These are phyloP conservation scores for Coranthus polyacanthus DNA, from an alignment of 2,797 vertebrate genomes.

Conservation along the genomic window DNA sequence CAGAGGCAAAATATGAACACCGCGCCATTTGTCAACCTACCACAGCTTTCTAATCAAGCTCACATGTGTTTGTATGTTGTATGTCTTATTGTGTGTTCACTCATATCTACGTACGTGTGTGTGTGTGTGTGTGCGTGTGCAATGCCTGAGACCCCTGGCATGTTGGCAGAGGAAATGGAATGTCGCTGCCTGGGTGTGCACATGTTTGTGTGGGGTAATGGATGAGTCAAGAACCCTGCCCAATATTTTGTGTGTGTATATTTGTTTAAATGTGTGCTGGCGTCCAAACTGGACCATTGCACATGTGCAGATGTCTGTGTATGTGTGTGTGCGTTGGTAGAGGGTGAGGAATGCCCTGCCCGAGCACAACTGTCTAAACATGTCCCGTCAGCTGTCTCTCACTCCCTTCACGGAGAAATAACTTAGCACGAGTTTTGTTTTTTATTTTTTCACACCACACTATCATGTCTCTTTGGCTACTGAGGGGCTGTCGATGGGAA, in stretches of 20 bases:
- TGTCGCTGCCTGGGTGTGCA: slow-evolving; percentile 63
- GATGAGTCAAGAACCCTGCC: slow-evolving; percentile 64
- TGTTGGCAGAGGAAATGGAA: slow-evolving; percentile 77
- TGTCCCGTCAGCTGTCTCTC: slow-evolving; percentile 86
- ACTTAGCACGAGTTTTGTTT: slow-evolving; percentile 77
- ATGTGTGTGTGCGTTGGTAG: slow-evolving; percentile 31
- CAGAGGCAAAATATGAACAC: slow-evolving; percentile 83
- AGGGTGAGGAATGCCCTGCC: slow-evolving; percentile 71
- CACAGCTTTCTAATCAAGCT: slow-evolving; percentile 75
- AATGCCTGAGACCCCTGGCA: slow-evolving; percentile 67
- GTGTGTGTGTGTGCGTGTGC: slow-evolving; percentile 9
- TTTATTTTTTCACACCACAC: slow-evolving; percentile 64
- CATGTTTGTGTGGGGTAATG: slow-evolving; percentile 56
- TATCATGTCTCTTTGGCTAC: slow-evolving; percentile 49
- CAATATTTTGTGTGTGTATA: slow-evolving; percentile 61
- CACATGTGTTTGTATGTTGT: slow-evolving; percentile 69
- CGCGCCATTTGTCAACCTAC: slow-evolving; percentile 81
- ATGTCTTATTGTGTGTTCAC: slow-evolving; percentile 35
- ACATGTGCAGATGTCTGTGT: slow-evolving; percentile 30
- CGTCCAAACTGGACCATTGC: slow-evolving; percentile 49
- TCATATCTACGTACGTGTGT: slow-evolving; percentile 1
- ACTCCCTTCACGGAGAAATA: slow-evolving; percentile 74
- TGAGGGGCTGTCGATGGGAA: slow-evolving; percentile 42
- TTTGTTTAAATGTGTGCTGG: slow-evolving; percentile 62
- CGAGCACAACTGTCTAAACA: slow-evolving; percentile 82